A percentile compares a stretch with the other conserved stretches of the same genome.
phyloP scores from a whole-genome alignment of 2,888 invertebrate genomes.

The Asteroscopus sphinx region DNA sequence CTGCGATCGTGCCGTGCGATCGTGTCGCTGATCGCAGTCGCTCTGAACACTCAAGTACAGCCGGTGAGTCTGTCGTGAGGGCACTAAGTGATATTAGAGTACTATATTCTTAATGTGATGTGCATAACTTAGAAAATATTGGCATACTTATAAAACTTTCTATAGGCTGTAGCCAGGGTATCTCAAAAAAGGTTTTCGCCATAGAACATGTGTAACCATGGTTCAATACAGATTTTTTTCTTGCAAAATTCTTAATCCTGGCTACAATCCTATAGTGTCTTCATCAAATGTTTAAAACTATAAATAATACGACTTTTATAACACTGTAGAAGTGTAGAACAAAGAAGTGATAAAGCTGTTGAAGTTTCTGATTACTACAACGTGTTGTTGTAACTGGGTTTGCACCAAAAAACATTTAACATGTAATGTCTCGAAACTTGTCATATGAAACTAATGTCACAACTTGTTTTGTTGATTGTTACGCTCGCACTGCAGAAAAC shows the following conservation, averaged over 20 bases:
- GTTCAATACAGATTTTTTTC: neutral
- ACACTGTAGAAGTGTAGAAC: conserved; percentile 1
- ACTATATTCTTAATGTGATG: conserved; percentile 27
- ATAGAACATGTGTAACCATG: too few species aligned
- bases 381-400: too few species aligned
- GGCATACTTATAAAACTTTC: neutral
- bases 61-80: conserved; percentile 62
- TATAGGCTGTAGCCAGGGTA: conserved; percentile 35
- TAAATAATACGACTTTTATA: neutral
- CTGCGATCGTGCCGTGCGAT: conserved; percentile 41
- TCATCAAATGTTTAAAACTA: conserved; percentile 6
- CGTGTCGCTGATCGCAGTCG: conserved; percentile 45
- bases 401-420: too few species aligned
- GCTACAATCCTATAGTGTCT: conserved; percentile 22
- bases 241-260: conserved; percentile 12
- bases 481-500: too few species aligned
- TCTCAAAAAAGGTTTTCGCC: neutral
- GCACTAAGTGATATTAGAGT: conserved; percentile 57
- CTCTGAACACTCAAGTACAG: conserved; percentile 57
- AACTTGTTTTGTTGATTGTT: too few species aligned
- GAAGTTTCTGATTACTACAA: conserved; percentile 1
- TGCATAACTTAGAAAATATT: conserved; percentile 18
- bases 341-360: neutral
- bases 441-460: too few species aligned
- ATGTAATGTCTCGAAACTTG: too few species aligned